A percentile compares a stretch with the other conserved stretches of the same genome.
These are phyloP conservation scores for Drosophila jambulina DNA, from an alignment of 1,140 invertebrate species.

Conservation along the genomic window DNA sequence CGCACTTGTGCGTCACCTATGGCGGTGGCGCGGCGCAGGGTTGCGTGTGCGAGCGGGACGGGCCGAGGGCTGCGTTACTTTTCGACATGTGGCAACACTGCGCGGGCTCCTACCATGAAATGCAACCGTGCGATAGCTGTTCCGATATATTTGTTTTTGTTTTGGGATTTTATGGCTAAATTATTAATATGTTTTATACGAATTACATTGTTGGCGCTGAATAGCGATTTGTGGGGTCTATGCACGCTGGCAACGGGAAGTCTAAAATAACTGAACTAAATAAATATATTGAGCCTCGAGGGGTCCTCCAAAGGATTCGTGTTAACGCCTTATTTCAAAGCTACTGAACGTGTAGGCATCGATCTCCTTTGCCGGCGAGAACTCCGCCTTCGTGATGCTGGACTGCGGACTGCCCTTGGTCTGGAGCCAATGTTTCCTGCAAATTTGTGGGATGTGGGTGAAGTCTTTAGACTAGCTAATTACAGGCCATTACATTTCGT, in stretches of 20 bases:
- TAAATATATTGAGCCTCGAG: neutral
- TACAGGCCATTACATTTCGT: slow-evolving; percentile 87
- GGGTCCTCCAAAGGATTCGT: too few species aligned
- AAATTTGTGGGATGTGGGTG: slow-evolving; percentile 13
- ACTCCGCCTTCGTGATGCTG: slow-evolving; percentile 87
- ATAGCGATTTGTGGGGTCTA: too few species aligned
- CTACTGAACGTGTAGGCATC: slow-evolving; percentile 36
- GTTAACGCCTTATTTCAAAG: slow-evolving; percentile 57
- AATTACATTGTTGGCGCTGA: neutral
- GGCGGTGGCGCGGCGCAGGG: slow-evolving; percentile 49
- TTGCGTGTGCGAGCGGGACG: slow-evolving; percentile 60
- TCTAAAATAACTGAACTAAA: neutral
- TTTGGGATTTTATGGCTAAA: slow-evolving; percentile 23
- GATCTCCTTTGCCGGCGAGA: slow-evolving; percentile 78
- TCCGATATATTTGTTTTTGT: slow-evolving; percentile 47
- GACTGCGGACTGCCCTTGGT: slow-evolving; percentile 88
- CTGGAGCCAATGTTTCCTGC: slow-evolving; percentile 67
- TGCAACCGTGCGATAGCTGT: slow-evolving; percentile 41
- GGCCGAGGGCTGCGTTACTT: slow-evolving; percentile 31
- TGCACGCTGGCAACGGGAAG: neutral
- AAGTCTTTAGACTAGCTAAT: neutral
- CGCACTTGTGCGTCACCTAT: slow-evolving; percentile 23
- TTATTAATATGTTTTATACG: neutral
- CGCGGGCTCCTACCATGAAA: slow-evolving; percentile 36
- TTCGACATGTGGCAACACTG: slow-evolving; percentile 4